phyloP scores from a whole-genome alignment of 64 coral and sea anemone genomes.

The Stichodactyla mertensii region DNA sequence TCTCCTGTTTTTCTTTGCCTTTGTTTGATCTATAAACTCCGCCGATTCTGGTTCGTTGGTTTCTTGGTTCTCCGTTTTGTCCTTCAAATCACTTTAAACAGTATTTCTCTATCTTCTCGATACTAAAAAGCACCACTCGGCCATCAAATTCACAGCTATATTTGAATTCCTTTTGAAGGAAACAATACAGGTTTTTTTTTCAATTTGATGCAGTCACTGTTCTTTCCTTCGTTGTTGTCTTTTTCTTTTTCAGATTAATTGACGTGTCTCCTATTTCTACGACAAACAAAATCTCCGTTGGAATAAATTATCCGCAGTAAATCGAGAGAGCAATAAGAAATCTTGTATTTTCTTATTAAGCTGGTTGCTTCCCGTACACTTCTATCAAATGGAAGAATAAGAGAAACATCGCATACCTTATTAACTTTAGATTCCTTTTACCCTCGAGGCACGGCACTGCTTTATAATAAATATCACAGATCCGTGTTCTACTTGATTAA shows the following conservation, averaged over 20 bases:
- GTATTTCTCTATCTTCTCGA: background rate
- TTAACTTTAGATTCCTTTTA: background rate
- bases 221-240: background rate
- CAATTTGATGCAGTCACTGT: background rate
- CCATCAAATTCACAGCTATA: background rate
- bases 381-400: background rate
- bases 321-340: background rate
- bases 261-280: conserved; percentile 1
- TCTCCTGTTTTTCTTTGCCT: no score
- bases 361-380: background rate
- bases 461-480: background rate
- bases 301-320: background rate
- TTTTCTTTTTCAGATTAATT: background rate
- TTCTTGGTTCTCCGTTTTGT: no score
- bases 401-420: background rate
- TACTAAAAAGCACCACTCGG: background rate
- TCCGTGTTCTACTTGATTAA: background rate
- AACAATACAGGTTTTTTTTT: background rate
- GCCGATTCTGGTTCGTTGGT: no score
- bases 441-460: background rate
- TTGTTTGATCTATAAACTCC: no score
- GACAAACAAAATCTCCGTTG: background rate
- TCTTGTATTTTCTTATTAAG: background rate
- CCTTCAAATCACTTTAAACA: no score
- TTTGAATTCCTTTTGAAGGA: background rate